Percentiles rank a stretch among this genome's conserved stretches.
phyloP scores from a whole-genome alignment of 2,113 vertebrate species.

The Takifugu bimaculatus region DNA sequence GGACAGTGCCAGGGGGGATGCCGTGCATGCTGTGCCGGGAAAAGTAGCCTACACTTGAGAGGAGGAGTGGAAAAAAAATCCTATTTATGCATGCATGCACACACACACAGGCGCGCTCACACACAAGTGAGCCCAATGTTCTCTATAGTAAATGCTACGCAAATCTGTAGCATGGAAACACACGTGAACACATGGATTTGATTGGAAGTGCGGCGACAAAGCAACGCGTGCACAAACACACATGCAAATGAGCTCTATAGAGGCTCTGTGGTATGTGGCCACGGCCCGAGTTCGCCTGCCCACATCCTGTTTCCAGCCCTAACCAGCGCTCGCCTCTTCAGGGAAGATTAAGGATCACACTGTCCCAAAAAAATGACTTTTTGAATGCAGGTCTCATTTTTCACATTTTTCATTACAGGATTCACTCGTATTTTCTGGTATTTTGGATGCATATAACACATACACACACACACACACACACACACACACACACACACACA shows the following conservation, averaged over 20 bases:
- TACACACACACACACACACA: slow-evolving; percentile 1
- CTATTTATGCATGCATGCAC: slow-evolving; percentile 8
- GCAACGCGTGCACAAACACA: slow-evolving; percentile 21
- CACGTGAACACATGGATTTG: slow-evolving; percentile 32
- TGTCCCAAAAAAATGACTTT: slow-evolving; percentile 12
- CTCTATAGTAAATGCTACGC: too few species aligned
- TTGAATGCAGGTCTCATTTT: background rate
- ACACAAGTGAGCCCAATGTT: background rate
- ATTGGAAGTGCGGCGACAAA: slow-evolving; percentile 31
- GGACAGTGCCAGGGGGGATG: slow-evolving; percentile 58
- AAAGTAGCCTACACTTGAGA: slow-evolving; percentile 49
- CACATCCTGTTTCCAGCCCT: slow-evolving; percentile 67
- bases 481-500: background rate
- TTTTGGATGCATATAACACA: too few species aligned
- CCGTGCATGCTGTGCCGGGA: slow-evolving; percentile 57
- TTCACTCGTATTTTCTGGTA: background rate
- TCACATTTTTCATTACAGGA: background rate
- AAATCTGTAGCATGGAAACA: slow-evolving; percentile 15
- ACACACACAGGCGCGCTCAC: slow-evolving; percentile 2
- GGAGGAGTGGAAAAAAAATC: slow-evolving; percentile 15
- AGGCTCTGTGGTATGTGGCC: slow-evolving; percentile 66
- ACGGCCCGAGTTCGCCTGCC: slow-evolving; percentile 60
- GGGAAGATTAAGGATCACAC: slow-evolving; percentile 30
- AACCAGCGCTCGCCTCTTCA: slow-evolving; percentile 56
- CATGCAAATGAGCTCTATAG: slow-evolving; percentile 57